phyloP scores from a whole-genome alignment of 2,797 vertebrate species.

The Paguma larvata region DNA sequence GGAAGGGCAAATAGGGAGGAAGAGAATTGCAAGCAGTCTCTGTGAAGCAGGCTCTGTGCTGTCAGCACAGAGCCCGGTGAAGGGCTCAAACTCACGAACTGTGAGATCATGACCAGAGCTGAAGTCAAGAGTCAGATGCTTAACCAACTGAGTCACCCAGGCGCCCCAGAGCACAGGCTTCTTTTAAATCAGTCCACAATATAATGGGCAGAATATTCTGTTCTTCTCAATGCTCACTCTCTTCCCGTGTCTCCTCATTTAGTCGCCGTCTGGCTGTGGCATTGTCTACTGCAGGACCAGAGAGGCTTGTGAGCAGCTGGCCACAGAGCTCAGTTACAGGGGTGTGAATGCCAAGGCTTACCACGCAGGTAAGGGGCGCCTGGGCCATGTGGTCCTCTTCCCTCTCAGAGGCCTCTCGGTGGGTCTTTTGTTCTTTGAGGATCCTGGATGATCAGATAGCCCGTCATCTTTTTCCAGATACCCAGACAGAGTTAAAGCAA shows the following conservation, averaged over 20 bases:
- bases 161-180: no score
- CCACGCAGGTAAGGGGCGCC: conserved; percentile 93
- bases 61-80: no score
- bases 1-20: no score
- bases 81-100: no score
- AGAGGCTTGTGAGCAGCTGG: conserved; percentile 96
- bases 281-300: conserved; percentile 98
- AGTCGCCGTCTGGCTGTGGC: conserved; percentile 93
- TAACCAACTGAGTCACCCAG: no score
- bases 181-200: neutral
- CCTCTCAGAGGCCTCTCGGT: neutral
- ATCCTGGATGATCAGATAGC: neutral
- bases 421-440: neutral
- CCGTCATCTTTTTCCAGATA: neutral
- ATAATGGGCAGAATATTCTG: neutral
- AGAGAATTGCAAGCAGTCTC: no score
- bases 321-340: conserved; percentile 93
- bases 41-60: no score
- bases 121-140: no score
- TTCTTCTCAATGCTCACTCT: neutral
- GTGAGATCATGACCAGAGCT: no score
- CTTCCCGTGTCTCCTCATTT: conserved; percentile 55
- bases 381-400: accelerated
- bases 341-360: conserved; percentile 95
- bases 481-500: neutral